A percentile compares a stretch with the other conserved stretches of the same genome.
Evolutionary conservation across 2,113 vertebrate species (phyloP).

Genomic region (Pampusana beccarii): DNA sequence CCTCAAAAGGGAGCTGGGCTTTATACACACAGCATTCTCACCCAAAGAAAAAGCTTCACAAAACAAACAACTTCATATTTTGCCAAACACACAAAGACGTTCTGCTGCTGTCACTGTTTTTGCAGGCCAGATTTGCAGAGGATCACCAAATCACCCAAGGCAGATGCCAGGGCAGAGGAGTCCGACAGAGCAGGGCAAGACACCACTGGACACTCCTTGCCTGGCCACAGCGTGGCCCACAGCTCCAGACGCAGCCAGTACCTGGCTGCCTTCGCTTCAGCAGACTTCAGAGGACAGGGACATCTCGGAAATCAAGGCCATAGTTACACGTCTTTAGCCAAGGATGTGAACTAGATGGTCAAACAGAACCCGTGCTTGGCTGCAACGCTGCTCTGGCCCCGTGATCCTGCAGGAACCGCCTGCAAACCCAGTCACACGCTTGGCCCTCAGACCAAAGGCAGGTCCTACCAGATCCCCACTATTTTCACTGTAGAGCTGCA

Average conservation of each 20-base stretch:
- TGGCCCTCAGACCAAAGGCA: neutral
- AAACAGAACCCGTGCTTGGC: neutral
- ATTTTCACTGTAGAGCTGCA: neutral
- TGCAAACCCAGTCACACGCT: neutral
- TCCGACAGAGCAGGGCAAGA: neutral
- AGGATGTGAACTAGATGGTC: neutral
- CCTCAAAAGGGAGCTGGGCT: neutral
- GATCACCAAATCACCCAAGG: neutral
- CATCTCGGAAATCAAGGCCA: neutral
- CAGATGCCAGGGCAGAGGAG: neutral
- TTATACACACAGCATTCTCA: neutral
- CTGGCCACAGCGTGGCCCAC: accelerated
- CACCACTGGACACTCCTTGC: accelerated
- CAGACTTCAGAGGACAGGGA: neutral
- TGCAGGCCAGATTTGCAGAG: neutral
- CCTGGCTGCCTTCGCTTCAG: accelerated
- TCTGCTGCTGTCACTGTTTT: neutral
- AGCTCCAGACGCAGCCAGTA: neutral
- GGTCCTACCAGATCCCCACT: neutral
- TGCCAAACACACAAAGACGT: neutral
- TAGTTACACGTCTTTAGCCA: accelerated
- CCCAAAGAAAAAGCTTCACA: neutral
- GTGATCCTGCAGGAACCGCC: neutral
- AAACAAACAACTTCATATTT: neutral
- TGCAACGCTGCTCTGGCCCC: neutral